Evolutionary conservation across 2,113 vertebrate genomes (phyloP).

Genomic region (Parus major): DNA sequence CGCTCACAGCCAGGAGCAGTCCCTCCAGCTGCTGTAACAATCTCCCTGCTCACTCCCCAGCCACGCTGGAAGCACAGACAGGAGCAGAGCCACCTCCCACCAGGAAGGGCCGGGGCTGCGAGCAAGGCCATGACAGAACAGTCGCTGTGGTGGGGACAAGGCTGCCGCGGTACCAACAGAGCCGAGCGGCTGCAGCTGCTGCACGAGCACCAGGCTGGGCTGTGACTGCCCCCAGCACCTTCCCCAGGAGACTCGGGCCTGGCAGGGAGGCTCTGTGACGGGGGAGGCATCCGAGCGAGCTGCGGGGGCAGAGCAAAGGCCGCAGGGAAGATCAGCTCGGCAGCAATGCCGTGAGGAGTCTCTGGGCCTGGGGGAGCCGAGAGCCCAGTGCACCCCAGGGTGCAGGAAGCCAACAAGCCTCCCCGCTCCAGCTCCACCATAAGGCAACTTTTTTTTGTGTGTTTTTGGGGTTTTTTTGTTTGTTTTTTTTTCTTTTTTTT

Average conservation of each 20-base stretch:
- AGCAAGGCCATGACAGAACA: conserved; percentile 5
- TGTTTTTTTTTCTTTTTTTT: background rate
- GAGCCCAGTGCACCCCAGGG: background rate
- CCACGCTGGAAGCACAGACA: background rate
- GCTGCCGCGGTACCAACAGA: background rate
- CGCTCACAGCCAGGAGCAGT: background rate
- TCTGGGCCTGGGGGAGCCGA: background rate
- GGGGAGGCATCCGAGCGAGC: background rate
- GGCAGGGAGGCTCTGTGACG: fast-evolving
- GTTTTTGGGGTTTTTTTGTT: background rate
- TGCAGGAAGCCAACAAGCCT: background rate
- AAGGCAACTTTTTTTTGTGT: conserved; percentile 77
- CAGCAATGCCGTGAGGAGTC: conserved; percentile 36
- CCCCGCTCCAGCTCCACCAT: conserved; percentile 74
- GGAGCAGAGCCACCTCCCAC: background rate
- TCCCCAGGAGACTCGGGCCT: background rate
- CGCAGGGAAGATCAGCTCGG: conserved; percentile 11
- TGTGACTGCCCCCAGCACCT: background rate
- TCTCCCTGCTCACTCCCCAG: background rate
- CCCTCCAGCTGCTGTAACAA: background rate
- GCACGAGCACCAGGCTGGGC: background rate
- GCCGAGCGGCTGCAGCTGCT: background rate
- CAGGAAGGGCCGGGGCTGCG: background rate
- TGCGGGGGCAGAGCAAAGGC: background rate
- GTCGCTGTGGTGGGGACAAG: background rate